A percentile compares a stretch with the other conserved stretches of the same genome.
Evolutionary conservation across 2,888 invertebrate species (phyloP).

Genomic region (Cloeon dipterum): DNA sequence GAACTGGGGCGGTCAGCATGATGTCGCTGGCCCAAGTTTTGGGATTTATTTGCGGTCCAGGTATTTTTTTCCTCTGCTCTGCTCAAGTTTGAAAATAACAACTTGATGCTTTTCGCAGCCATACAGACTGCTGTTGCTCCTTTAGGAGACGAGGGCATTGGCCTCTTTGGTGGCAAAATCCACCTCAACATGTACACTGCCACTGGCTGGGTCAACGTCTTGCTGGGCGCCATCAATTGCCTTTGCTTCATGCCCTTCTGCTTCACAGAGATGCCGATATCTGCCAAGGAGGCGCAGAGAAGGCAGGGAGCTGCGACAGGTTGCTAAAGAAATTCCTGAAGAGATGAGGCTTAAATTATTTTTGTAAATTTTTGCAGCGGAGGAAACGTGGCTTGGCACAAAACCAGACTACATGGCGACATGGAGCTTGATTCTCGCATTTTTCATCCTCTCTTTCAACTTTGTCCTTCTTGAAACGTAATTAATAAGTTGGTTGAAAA

Average conservation of each 20-base stretch:
- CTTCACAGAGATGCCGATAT: conserved; percentile 54
- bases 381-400: conserved; percentile 42
- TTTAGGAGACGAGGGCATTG: conserved; percentile 39
- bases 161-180: conserved; percentile 25
- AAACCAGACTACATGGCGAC: conserved; percentile 54
- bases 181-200: conserved; percentile 72
- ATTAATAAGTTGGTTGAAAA: conserved; percentile 13
- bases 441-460: conserved; percentile 67
- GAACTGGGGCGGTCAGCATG: conserved; percentile 63
- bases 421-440: conserved; percentile 56
- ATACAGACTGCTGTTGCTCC: conserved; percentile 62
- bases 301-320: conserved; percentile 41
- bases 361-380: conserved; percentile 31
- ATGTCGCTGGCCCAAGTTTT: conserved; percentile 66
- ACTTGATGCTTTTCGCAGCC: conserved; percentile 17
- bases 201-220: conserved; percentile 62
- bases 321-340: too few species aligned
- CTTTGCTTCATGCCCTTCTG: conserved; percentile 46
- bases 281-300: conserved; percentile 55
- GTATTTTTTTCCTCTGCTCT: too few species aligned
- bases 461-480: conserved; percentile 70
- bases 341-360: conserved; percentile 4
- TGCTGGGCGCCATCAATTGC: conserved; percentile 47
- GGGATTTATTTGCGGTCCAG: conserved; percentile 67
- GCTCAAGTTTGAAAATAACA: not conserved